Conservation (phyloP, 2,113 vertebrate genomes). For the Burhinus oedicnemus region DNA sequence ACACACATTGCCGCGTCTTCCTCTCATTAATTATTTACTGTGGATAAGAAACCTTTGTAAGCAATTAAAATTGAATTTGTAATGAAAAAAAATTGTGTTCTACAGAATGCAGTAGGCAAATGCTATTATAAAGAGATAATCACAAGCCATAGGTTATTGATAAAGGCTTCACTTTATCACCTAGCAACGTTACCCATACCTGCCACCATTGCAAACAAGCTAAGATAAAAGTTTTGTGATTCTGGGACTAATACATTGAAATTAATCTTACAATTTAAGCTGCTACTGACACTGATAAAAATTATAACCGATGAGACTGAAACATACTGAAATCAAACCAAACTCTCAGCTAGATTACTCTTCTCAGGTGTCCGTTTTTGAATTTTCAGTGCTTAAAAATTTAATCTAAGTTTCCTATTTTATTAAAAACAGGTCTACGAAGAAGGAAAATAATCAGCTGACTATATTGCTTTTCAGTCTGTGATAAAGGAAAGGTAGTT, state of each 20-base stretch:
- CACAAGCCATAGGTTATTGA: background rate
- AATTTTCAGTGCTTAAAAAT: background rate
- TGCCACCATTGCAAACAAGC: background rate
- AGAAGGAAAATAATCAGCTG: background rate
- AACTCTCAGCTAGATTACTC: background rate
- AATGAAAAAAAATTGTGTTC: background rate
- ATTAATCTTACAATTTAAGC: background rate
- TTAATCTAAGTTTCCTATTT: background rate
- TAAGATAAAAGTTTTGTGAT: background rate
- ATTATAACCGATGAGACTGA: background rate
- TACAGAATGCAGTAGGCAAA: background rate
- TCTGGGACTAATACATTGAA: background rate
- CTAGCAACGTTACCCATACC: background rate
- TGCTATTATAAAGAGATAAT: background rate
- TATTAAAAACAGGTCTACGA: background rate
- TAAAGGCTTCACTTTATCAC: background rate
- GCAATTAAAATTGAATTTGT: conserved; percentile 15
- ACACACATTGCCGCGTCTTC: background rate
- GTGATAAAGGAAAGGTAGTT: background rate
- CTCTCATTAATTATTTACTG: background rate
- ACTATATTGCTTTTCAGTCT: background rate
- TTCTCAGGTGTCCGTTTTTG: background rate
- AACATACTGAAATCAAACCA: background rate
- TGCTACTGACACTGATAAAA: background rate
- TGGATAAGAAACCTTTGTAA: background rate